These are phyloP conservation scores for Bombus waltoni DNA, from an alignment of 1,140 invertebrate species.

Conservation along the genomic window DNA sequence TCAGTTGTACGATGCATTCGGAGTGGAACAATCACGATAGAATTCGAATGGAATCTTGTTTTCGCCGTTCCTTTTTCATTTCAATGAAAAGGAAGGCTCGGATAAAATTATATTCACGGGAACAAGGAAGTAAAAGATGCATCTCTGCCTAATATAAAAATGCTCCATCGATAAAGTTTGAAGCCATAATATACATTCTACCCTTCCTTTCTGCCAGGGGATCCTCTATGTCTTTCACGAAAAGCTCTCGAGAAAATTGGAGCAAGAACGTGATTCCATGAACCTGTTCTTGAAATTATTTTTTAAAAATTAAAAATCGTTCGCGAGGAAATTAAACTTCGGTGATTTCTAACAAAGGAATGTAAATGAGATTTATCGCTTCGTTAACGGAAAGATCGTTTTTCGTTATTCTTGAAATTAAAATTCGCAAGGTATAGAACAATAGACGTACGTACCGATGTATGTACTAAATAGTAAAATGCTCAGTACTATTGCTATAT, in stretches of 20 bases:
- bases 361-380: background rate
- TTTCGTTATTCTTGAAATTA: background rate
- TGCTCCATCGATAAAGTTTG: background rate
- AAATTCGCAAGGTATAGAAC: background rate
- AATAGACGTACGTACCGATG: too few species aligned
- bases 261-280: background rate
- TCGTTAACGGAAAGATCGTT: background rate
- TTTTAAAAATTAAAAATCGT: background rate
- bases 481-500: too few species aligned
- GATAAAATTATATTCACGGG: background rate
- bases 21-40: background rate
- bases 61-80: background rate
- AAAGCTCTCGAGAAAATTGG: background rate
- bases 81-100: background rate
- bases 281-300: background rate
- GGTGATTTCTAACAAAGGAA: background rate
- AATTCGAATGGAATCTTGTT: background rate
- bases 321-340: background rate
- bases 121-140: background rate
- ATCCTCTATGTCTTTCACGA: background rate
- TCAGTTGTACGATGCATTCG: background rate
- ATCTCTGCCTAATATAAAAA: background rate
- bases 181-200: background rate
- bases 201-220: background rate
- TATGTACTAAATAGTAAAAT: too few species aligned